These are phyloP conservation scores for Bubalus kerabau DNA, from an alignment of 2,113 vertebrate species.

Conservation along the genomic window DNA sequence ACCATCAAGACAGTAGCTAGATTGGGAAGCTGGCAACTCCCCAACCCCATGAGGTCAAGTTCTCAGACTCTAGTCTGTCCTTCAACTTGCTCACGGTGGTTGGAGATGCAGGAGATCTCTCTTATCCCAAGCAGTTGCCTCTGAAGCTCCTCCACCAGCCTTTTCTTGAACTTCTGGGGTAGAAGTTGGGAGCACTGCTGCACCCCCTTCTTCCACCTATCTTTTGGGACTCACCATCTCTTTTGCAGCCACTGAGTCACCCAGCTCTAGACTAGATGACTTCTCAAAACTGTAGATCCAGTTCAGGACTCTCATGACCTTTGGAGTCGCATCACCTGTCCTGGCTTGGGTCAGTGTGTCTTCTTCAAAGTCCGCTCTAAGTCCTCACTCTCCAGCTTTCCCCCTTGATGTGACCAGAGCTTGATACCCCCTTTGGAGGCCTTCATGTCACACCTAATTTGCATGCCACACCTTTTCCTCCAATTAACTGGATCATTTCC, in stretches of 20 bases:
- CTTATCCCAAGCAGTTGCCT: background rate
- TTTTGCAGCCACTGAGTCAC: background rate
- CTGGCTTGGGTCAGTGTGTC: background rate
- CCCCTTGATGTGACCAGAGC: background rate
- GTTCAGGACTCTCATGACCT: too few relatives aligned
- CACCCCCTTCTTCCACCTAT: background rate
- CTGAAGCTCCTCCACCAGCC: background rate
- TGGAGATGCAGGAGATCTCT: background rate
- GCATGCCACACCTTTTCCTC: background rate
- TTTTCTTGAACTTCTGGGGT: background rate
- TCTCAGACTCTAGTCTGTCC: conserved; percentile 60
- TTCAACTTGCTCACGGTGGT: conserved; percentile 29
- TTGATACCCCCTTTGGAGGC: background rate
- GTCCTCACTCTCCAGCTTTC: background rate
- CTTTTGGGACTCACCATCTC: background rate
- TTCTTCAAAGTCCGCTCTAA: background rate
- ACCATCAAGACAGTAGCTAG: conserved; percentile 63
- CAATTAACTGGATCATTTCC: background rate
- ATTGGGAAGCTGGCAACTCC: conserved; percentile 61
- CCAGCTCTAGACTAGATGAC: background rate
- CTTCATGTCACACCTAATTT: background rate
- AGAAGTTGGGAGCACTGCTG: background rate
- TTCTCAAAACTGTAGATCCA: background rate
- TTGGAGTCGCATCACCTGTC: background rate
- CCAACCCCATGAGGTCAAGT: conserved; percentile 47